phyloP scores from a whole-genome alignment of 2,797 vertebrate species.

The Acipenser transmontanus region DNA sequence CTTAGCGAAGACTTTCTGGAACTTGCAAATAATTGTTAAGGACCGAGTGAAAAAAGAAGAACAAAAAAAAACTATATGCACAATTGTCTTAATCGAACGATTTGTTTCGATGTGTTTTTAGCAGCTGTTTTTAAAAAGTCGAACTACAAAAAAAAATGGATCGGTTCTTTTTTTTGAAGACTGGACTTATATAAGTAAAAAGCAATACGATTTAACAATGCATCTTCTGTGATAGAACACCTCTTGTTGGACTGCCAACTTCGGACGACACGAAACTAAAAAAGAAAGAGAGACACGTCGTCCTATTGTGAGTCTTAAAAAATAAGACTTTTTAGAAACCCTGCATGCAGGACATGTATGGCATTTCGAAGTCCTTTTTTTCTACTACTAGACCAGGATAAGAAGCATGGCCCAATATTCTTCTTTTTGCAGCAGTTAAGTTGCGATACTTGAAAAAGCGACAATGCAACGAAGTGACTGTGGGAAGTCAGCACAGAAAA shows the following conservation, averaged over 20 bases:
- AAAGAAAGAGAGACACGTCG: conserved; percentile 22
- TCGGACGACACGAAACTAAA: conserved; percentile 20
- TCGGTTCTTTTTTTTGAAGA: conserved; percentile 19
- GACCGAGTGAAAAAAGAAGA: not conserved
- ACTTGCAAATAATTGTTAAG: conserved; percentile 10
- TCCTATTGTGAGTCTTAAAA: conserved; percentile 25
- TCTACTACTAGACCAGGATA: conserved; percentile 44
- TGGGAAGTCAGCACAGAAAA: conserved; percentile 8
- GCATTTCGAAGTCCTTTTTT: conserved; percentile 43
- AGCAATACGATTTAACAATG: conserved; percentile 41
- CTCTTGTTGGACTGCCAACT: conserved; percentile 23
- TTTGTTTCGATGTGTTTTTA: conserved; percentile 9
- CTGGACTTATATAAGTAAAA: conserved; percentile 31
- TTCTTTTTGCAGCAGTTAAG: conserved; percentile 19
- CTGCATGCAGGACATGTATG: conserved; percentile 88
- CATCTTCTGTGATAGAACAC: conserved; percentile 11
- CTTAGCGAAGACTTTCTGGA: conserved; percentile 27
- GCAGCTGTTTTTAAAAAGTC: conserved; percentile 35
- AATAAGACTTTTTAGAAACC: conserved; percentile 47
- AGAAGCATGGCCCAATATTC: conserved; percentile 58
- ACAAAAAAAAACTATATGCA: not conserved
- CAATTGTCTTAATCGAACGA: conserved; percentile 40
- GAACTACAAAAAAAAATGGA: conserved; percentile 12
- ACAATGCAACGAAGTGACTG: conserved; percentile 35
- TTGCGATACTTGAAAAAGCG: conserved; percentile 35